Base-by-base conservation (phyloP, 1,140 invertebrate genomes). In the Monomorium pharaonis region DNA sequence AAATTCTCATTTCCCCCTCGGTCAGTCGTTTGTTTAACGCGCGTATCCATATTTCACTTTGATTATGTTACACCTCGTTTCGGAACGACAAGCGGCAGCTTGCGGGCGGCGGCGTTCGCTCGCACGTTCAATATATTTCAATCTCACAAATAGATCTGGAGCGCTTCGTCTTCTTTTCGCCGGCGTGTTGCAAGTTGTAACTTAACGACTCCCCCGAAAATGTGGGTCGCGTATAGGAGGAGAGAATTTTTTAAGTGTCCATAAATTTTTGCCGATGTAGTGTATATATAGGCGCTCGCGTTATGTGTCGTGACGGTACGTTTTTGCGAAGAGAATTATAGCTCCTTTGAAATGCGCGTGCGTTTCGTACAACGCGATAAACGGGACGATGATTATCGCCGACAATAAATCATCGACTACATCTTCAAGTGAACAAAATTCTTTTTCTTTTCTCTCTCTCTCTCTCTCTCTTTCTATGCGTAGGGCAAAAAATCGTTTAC, bases 81-180 rank as follows among this genome's bases (percentile, higher is more conserved):
- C 75, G 42, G 27, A 80, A 12, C 47, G 27, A 54, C 62, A 67
- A 24, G 49, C 21, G 37, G 44, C 44, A 44, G 14, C 62, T 47
- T 80, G 75, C 62, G n/a, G n/a, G n/a, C n/a, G n/a, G n/a, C n/a
- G 58, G 6, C 49, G 33, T 67, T 65, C n/a, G 47, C 51, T 63
- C 67, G 37, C 47, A 10, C 77, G 42, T 84, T 18, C 78, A 86
- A n/a, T 81, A 81, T 86, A 86, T 72, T 63, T 74, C 69, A 24
- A 74, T 86, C 47, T 84, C 80, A 86, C 58, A 86, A 86, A 86
- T 86, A 86, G 85, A 86, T 72, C 56, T 3, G 37, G 47, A 21
- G 42, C 42, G 21, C 47, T 30, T 37, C 62, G 33, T 65, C 58
- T 86, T 83, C 54, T 72, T 54, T 84, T 58, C 47, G 21, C 21